Evolutionary conservation across 1,140 invertebrate species (phyloP).

Genomic region (Plodia interpunctella): DNA sequence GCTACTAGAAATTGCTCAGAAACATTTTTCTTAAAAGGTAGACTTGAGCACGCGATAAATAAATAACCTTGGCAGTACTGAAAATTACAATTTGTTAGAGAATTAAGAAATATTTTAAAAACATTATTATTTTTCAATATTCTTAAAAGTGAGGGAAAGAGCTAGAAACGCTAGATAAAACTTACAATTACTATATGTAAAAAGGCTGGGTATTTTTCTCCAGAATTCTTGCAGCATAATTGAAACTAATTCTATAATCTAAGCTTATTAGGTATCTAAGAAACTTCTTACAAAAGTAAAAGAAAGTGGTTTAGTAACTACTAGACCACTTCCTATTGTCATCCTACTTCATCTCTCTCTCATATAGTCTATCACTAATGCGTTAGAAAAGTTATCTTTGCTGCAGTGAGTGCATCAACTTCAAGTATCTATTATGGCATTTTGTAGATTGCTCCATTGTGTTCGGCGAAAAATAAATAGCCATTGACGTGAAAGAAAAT

Average conservation of each 20-base stretch:
- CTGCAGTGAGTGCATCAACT: neutral
- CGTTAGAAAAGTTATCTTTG: slow-evolving; percentile 10
- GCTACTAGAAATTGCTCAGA: neutral
- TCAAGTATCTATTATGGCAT: slow-evolving; percentile 1
- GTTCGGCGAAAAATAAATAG: slow-evolving; percentile 16
- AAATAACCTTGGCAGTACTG: neutral
- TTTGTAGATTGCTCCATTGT: slow-evolving; percentile 14
- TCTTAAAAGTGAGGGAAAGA: too few species aligned
- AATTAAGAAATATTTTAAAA: too few species aligned
- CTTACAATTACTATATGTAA: too few species aligned
- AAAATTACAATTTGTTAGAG: too few species aligned
- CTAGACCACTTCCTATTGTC: neutral
- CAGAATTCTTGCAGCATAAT: too few species aligned
- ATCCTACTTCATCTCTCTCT: neutral
- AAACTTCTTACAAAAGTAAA: too few species aligned
- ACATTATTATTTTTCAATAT: too few species aligned
- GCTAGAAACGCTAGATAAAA: too few species aligned
- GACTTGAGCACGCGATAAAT: neutral
- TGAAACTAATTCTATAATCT: too few species aligned
- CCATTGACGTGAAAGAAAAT: slow-evolving; percentile 15
- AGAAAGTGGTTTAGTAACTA: too few species aligned
- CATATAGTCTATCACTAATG: neutral
- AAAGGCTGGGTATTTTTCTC: too few species aligned
- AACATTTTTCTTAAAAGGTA: neutral
- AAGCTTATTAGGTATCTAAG: too few species aligned